phyloP scores from a whole-genome alignment of 2,888 invertebrate genomes.

The Drosophila mettleri region DNA sequence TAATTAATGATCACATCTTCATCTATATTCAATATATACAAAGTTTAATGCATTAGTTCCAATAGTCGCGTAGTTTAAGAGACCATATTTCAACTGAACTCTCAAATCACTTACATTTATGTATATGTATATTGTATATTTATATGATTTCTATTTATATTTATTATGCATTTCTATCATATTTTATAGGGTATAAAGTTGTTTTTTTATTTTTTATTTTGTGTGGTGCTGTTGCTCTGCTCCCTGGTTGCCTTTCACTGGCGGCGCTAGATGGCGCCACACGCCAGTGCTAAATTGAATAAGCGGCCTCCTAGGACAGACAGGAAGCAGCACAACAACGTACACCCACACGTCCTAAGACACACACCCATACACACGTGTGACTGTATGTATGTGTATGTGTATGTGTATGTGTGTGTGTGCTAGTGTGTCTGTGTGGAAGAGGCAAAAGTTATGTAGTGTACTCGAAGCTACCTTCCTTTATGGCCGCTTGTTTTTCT shows the following conservation, averaged over 20 bases:
- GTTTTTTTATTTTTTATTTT: neutral
- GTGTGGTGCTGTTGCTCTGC: constrained; percentile 21
- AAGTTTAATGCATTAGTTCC: too few species aligned
- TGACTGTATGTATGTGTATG: neutral
- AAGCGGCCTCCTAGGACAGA: constrained; percentile 63
- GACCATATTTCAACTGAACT: too few species aligned
- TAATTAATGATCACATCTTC: too few species aligned
- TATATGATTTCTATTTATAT: too few species aligned
- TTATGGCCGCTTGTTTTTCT: constrained; percentile 60
- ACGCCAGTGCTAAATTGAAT: constrained; percentile 73
- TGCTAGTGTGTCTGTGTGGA: constrained; percentile 22
- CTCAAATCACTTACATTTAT: too few species aligned
- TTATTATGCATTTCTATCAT: neutral
- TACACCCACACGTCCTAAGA: constrained; percentile 29
- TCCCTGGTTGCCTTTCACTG: constrained; percentile 36
- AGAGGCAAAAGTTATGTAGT: constrained; percentile 71
- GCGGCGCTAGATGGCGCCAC: constrained; percentile 77
- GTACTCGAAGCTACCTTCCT: constrained; percentile 73
- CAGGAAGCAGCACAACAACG: constrained; percentile 70
- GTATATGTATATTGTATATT: too few species aligned
- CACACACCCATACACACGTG: constrained; percentile 9
- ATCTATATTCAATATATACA: too few species aligned
- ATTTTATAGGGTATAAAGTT: constrained; percentile 31
- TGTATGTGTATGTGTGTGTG: constrained; percentile 10
- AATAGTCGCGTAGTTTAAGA: too few species aligned